Conservation (phyloP, 2,797 vertebrate species). For the Lagocephalus sceleratus region DNA sequence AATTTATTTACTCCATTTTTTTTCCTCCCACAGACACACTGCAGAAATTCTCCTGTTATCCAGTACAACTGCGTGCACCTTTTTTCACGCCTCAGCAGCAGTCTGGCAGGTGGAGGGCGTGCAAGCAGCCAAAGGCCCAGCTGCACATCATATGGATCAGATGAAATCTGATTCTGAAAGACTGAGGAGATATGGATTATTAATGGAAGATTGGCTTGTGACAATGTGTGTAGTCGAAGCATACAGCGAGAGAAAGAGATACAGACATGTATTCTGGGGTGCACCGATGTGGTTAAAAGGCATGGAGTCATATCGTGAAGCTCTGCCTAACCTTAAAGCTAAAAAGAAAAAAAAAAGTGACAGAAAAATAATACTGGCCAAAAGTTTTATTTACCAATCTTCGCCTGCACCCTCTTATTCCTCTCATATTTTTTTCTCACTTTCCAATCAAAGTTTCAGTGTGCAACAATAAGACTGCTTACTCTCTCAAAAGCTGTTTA, state of each 20-base stretch:
- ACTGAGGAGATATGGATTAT: constrained; percentile 47
- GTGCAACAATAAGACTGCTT: constrained; percentile 78
- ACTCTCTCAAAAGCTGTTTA: constrained; percentile 80
- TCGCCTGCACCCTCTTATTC: constrained; percentile 35
- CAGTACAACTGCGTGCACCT: constrained; percentile 6
- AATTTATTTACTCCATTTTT: constrained; percentile 47
- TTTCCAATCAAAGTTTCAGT: constrained; percentile 76
- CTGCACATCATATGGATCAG: constrained; percentile 22
- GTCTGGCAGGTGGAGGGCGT: constrained; percentile 24
- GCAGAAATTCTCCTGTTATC: constrained; percentile 20
- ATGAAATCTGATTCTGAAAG: constrained; percentile 54
- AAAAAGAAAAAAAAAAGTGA: constrained; percentile 9
- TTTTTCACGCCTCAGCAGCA: constrained; percentile 25
- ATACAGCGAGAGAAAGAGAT: background rate
- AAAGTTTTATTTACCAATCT: constrained; percentile 70
- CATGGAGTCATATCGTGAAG: constrained; percentile 19
- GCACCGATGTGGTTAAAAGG: constrained; percentile 27
- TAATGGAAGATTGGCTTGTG: constrained; percentile 22
- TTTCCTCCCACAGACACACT: background rate
- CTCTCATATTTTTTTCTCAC: constrained; percentile 50
- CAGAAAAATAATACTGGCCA: constrained; percentile 56
- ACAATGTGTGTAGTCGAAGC: background rate
- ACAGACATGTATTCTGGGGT: background rate
- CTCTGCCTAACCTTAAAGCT: constrained; percentile 25
- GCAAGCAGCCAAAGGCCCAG: constrained; percentile 25